These are phyloP conservation scores for Tetrao urogallus DNA, from an alignment of 2,113 vertebrate genomes.

Conservation along the genomic window DNA sequence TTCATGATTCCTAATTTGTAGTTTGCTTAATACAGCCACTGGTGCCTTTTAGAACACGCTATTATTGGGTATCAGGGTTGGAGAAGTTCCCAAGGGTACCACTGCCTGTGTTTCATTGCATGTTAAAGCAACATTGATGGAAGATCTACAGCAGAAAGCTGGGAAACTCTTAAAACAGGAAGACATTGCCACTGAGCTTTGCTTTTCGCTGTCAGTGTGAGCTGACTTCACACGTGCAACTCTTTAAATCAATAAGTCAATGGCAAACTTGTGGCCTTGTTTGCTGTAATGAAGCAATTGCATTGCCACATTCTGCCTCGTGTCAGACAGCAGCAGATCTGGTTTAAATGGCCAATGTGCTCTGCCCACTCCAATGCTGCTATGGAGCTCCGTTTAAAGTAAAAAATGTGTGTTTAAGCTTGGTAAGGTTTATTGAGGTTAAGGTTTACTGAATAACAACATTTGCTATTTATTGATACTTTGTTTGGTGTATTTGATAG, in stretches of 20 bases:
- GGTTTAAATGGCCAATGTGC: not conserved
- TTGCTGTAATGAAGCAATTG: constrained; percentile 28
- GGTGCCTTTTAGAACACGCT: not conserved
- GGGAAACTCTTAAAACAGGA: constrained; percentile 17
- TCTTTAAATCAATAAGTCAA: constrained; percentile 50
- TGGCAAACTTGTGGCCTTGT: constrained; percentile 11
- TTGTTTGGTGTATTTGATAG: not conserved
- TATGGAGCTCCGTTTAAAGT: not conserved
- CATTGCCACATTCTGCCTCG: not conserved
- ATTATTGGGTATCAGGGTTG: not conserved
- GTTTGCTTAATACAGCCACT: not conserved
- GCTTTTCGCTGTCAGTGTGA: not conserved
- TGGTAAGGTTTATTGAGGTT: not conserved
- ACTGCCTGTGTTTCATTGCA: not conserved
- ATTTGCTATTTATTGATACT: not conserved
- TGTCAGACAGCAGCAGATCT: not conserved
- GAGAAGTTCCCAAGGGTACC: not conserved
- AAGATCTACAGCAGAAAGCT: not conserved
- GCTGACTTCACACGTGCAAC: not conserved
- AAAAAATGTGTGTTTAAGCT: not conserved
- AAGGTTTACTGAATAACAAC: not conserved
- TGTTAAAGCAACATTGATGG: not conserved
- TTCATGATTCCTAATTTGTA: not conserved
- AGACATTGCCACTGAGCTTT: not conserved
- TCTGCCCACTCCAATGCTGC: not conserved